Evolutionary conservation across 2,113 vertebrate genomes (phyloP).

Genomic region (Camelus bactrianus): DNA sequence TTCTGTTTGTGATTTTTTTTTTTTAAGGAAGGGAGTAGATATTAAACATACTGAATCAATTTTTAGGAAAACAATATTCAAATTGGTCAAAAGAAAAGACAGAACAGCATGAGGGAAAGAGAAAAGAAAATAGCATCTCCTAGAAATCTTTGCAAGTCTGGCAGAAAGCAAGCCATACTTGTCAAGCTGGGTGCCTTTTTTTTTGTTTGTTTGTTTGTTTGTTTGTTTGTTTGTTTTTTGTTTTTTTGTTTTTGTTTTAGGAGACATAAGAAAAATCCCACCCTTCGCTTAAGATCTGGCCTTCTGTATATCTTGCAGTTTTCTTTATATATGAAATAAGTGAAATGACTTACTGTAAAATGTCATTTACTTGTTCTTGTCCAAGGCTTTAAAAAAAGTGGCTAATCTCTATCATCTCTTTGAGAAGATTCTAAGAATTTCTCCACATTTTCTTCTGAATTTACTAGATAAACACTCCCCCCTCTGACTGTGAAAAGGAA

Average conservation of each 20-base stretch:
- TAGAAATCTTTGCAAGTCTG: background rate
- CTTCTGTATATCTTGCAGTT: background rate
- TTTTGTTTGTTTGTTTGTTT: too few relatives aligned
- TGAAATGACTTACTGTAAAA: conserved; percentile 39
- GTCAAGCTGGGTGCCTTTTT: background rate
- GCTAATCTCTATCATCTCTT: background rate
- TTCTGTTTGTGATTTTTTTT: conserved; percentile 11
- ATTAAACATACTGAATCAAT: conserved; percentile 14
- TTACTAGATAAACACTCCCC: background rate
- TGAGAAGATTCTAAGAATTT: conserved; percentile 31
- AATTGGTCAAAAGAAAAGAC: conserved; percentile 45
- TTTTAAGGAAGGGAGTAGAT: background rate
- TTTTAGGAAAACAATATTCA: conserved; percentile 55
- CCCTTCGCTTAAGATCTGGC: background rate
- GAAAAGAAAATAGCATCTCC: background rate
- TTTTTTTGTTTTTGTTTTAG: background rate
- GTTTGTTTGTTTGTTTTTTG: too few relatives aligned
- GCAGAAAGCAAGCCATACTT: background rate
- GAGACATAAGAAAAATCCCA: background rate
- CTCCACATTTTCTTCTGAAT: background rate
- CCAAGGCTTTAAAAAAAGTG: background rate
- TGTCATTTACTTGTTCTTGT: background rate
- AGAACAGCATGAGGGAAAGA: background rate
- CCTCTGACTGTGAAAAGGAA: background rate
- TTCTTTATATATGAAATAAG: background rate